Conservation (phyloP, 1,140 invertebrate genomes). For the Antheraea mylitta region DNA sequence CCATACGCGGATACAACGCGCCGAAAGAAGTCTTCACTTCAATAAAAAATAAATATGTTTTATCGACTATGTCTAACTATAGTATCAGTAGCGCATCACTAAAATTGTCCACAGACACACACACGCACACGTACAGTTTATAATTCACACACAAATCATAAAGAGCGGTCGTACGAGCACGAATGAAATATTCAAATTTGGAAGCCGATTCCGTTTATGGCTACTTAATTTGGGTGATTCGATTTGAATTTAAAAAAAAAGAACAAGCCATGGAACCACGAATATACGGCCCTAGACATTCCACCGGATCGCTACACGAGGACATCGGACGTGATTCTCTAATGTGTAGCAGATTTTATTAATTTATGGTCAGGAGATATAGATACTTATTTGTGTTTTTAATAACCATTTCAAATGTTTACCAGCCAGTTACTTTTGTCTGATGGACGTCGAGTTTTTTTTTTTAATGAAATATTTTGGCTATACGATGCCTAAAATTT, state of each 20-base stretch:
- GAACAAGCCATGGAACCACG: slow-evolving; percentile 34
- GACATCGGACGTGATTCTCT: slow-evolving; percentile 25
- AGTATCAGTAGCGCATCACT: background rate
- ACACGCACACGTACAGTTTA: slow-evolving; percentile 30
- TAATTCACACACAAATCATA: slow-evolving; percentile 60
- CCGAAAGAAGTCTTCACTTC: too few relatives aligned
- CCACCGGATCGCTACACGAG: slow-evolving; percentile 30
- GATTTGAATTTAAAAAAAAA: slow-evolving; percentile 75
- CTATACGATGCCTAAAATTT: too few relatives aligned
- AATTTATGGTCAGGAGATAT: slow-evolving; percentile 11
- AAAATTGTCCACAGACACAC: background rate
- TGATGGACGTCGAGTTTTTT: too few relatives aligned
- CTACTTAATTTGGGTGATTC: slow-evolving; percentile 79
- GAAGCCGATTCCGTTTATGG: slow-evolving; percentile 79
- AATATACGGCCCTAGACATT: slow-evolving; percentile 60
- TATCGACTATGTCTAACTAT: background rate
- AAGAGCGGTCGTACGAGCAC: slow-evolving; percentile 56
- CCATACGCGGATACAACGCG: too few relatives aligned
- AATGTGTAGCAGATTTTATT: slow-evolving; percentile 28
- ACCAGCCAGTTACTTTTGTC: background rate
- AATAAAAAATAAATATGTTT: too few relatives aligned
- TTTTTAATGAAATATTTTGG: too few relatives aligned
- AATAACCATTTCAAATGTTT: background rate
- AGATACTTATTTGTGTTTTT: background rate
- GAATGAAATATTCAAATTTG: slow-evolving; percentile 78